Base-by-base conservation (phyloP, 2,797 vertebrate genomes). In the Apogon hyalosoma region DNA sequence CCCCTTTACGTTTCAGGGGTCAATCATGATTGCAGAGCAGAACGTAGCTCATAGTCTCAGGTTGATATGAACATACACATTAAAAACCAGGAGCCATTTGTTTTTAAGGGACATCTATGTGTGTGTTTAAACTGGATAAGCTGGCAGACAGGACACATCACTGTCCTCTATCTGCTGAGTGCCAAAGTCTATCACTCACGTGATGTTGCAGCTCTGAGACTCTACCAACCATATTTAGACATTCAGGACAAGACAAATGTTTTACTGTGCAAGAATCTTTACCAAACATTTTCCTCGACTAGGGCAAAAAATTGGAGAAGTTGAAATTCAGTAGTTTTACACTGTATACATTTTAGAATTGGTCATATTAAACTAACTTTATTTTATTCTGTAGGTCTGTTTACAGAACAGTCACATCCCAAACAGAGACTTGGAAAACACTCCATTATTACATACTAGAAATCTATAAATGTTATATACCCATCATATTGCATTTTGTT, bases 131-230 rank as follows among this genome's bases (percentile, higher is more conserved):
- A 64, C 60, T 64, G 54, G 57, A 60, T 55, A 56, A 79, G 50
- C 54, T 69, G 56, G 38, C 72, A 71, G 60, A 72, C 48, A 54
- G 38, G 52, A 73, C 72, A 10, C 61, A 54, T 41, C 36, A 4
- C 50, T 42, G 41, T 82, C 71, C 46, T 38, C 19, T 63, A 15
- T 70, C 65, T 15, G 47, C 63, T 1, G 8, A 43, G 68, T 87
- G 80, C 87, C 77, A 83, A 85, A 80, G 82, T 75, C 65, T 50
- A 57, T 73, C 76, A 51, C 54, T 76, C 66, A 16, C 40, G 55
- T 24, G 13, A 59, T 57, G 53, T 4, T 39, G 63, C 63, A 71
- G 63, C 67, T 84, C 50, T 45, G 31, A 56, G 49, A 11, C 41
- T 75, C 47, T 4, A 43, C 39, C 47, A 13, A 57, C 58, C 40